phyloP scores from a whole-genome alignment of 2,113 vertebrate genomes.

The Calypte anna region DNA sequence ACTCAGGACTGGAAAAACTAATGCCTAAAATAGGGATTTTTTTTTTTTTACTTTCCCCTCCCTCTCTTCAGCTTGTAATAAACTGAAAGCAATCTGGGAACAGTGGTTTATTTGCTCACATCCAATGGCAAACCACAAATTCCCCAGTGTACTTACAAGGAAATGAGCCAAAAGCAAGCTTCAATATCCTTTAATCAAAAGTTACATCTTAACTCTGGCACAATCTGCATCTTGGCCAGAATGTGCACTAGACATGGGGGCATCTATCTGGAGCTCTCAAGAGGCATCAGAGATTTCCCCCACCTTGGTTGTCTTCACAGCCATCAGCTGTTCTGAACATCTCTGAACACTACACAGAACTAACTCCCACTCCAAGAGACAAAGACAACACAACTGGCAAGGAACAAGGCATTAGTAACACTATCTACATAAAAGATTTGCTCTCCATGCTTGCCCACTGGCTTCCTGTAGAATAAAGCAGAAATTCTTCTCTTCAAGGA shows the following conservation, averaged over 20 bases:
- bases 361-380: neutral
- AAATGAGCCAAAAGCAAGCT: neutral
- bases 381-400: neutral
- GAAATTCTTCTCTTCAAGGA: neutral
- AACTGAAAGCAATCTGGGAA: neutral
- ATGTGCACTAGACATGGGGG: neutral
- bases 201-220: neutral
- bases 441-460: neutral
- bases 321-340: neutral
- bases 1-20: neutral
- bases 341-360: neutral
- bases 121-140: neutral
- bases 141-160: neutral
- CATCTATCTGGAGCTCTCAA: neutral
- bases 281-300: neutral
- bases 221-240: neutral
- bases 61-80: neutral
- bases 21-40: slow-evolving; percentile 40
- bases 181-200: neutral
- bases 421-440: fast-evolving
- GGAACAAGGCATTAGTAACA: neutral
- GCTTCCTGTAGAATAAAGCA: neutral
- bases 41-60: neutral
- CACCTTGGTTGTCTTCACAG: neutral
- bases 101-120: neutral